A percentile compares a stretch with the other conserved stretches of the same genome.
Conservation (phyloP, 2,113 vertebrate species). For the Gymnocephalus cernua region DNA sequence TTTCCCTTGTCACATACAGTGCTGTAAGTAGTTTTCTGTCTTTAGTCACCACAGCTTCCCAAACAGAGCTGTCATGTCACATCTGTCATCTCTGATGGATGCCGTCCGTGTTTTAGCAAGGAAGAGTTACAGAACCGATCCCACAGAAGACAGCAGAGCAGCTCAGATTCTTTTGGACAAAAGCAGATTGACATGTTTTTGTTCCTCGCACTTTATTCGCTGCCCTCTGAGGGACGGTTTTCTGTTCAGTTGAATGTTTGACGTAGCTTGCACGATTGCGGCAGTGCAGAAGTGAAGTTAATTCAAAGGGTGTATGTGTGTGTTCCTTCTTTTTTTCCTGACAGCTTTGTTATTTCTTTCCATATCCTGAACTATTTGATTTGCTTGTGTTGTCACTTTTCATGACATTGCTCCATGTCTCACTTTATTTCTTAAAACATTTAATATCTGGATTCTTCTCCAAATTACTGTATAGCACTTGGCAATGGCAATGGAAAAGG, state of each 20-base stretch:
- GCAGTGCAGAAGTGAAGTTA: constrained; percentile 60
- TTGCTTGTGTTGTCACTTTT: constrained; percentile 74
- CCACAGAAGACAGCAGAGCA: constrained; percentile 53
- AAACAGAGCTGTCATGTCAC: constrained; percentile 72
- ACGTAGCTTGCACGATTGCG: constrained; percentile 55
- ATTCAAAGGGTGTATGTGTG: constrained; percentile 58
- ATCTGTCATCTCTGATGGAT: constrained; percentile 76
- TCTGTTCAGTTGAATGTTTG: constrained; percentile 64
- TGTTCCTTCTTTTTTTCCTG: constrained; percentile 40
- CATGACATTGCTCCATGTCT: constrained; percentile 60
- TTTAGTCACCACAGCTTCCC: constrained; percentile 53
- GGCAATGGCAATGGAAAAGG: constrained; percentile 16
- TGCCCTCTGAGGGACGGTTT: constrained; percentile 62
- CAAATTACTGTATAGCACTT: constrained; percentile 31
- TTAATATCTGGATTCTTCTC: constrained; percentile 29
- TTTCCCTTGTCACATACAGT: constrained; percentile 40
- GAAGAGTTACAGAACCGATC: constrained; percentile 67
- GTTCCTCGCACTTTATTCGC: constrained; percentile 63
- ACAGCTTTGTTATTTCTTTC: constrained; percentile 73
- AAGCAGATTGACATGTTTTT: constrained; percentile 77
- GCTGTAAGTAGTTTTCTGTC: constrained; percentile 46
- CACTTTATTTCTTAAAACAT: constrained; percentile 49
- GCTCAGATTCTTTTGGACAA: constrained; percentile 68
- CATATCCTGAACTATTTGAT: constrained; percentile 61
- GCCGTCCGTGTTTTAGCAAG: constrained; percentile 61